Percentiles rank a stretch among this genome's conserved stretches.
These are phyloP conservation scores for Corythaixoides concolor DNA, from an alignment of 2,113 vertebrate species.

Conservation along the genomic window DNA sequence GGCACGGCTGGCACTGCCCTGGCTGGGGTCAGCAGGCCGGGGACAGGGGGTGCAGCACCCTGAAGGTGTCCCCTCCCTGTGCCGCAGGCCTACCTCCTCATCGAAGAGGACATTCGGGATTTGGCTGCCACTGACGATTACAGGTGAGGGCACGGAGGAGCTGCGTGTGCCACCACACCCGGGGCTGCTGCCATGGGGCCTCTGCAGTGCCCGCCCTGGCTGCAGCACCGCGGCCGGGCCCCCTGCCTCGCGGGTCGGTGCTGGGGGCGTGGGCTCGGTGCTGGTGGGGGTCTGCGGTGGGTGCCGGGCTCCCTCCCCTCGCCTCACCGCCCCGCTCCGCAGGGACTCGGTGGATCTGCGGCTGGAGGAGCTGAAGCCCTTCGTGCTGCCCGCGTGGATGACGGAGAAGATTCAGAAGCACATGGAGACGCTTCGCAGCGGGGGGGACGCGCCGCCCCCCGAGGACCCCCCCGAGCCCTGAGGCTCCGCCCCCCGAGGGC, in stretches of 20 bases:
- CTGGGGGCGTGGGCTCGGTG: no score
- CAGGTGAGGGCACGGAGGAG: conserved; percentile 73
- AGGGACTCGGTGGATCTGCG: conserved; percentile 89
- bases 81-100: conserved; percentile 90
- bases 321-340: not conserved
- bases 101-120: conserved; percentile 93
- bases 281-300: no score
- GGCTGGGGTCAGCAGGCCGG: not conserved
- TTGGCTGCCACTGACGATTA: conserved; percentile 90
- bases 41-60: not conserved
- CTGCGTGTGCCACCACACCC: accelerated
- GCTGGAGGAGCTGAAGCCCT: conserved; percentile 92
- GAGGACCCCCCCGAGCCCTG: conserved; percentile 40
- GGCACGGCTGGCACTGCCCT: not conserved
- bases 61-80: not conserved
- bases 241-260: no score
- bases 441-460: conserved; percentile 66
- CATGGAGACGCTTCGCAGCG: conserved; percentile 89
- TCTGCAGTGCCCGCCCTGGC: accelerated
- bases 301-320: no score
- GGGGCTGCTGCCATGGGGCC: accelerated
- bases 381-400: conserved; percentile 89
- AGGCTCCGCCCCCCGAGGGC: not conserved
- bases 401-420: conserved; percentile 92
- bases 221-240: not conserved